Evolutionary conservation across 2,888 invertebrate genomes (phyloP).

Genomic region (Tenodera sinensis): DNA sequence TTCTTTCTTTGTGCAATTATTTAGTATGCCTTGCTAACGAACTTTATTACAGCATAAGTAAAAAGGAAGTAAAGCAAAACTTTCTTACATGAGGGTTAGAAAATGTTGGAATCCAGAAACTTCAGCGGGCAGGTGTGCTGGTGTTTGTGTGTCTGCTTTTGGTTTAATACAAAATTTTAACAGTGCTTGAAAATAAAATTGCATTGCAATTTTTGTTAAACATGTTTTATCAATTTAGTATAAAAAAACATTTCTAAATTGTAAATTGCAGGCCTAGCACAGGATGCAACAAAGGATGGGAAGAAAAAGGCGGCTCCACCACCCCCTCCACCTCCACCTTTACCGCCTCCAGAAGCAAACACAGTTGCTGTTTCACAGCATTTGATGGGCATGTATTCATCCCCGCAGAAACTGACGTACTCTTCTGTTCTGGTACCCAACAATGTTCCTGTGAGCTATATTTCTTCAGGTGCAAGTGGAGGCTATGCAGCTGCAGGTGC

Average conservation of each 20-base stretch:
- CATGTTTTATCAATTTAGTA: too few relatives aligned
- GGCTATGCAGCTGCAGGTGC: neutral
- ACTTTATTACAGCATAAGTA: too few relatives aligned
- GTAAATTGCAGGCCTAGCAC: slow-evolving; percentile 5
- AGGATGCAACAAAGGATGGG: slow-evolving; percentile 23
- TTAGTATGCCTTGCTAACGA: too few relatives aligned
- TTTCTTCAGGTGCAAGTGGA: neutral
- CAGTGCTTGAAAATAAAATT: too few relatives aligned
- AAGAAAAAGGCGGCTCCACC: slow-evolving; percentile 22
- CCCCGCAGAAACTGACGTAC: neutral
- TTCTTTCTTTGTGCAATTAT: too few relatives aligned
- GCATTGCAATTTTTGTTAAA: too few relatives aligned
- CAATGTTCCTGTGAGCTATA: neutral
- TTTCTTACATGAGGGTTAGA: too few relatives aligned
- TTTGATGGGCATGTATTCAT: neutral
- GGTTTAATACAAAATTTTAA: too few relatives aligned
- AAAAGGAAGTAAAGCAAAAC: too few relatives aligned
- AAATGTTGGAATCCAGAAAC: too few relatives aligned
- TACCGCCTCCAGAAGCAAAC: slow-evolving; percentile 4
- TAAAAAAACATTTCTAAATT: neutral
- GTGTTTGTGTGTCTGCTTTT: too few relatives aligned
- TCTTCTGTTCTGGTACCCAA: slow-evolving; percentile 8
- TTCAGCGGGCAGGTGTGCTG: too few relatives aligned
- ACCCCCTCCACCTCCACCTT: slow-evolving; percentile 22
- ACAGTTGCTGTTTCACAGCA: neutral